These are phyloP conservation scores for Hymenopus coronatus DNA, from an alignment of 2,888 invertebrate species.

Conservation along the genomic window DNA sequence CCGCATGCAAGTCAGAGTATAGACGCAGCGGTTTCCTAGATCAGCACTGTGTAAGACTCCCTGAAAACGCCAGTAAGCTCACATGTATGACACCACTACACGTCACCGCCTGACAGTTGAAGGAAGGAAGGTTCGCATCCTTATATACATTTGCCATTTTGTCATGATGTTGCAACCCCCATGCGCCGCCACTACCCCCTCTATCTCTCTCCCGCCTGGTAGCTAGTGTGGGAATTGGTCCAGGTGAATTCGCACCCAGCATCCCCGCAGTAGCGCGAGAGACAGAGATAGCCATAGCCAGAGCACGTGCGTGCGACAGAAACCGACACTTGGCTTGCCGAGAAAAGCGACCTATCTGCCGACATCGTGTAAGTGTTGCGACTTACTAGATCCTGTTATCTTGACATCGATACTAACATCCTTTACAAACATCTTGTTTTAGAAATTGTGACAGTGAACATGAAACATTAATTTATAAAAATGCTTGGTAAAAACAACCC, in stretches of 20 bases:
- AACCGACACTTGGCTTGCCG: not conserved
- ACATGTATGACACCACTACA: not conserved
- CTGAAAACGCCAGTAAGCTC: not conserved
- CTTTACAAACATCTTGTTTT: too few species aligned
- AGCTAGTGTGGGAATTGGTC: conserved; percentile 24
- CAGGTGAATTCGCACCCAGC: conserved; percentile 21
- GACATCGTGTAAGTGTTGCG: not conserved
- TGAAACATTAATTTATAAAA: too few species aligned
- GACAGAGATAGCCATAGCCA: not conserved
- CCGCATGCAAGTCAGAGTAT: conserved; percentile 43
- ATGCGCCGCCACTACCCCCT: not conserved
- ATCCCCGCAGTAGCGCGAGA: not conserved
- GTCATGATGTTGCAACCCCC: conserved; percentile 17
- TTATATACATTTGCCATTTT: conserved; percentile 27
- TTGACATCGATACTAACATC: too few species aligned
- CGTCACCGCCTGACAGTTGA: not conserved
- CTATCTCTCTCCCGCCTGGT: conserved; percentile 9
- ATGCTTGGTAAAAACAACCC: too few species aligned
- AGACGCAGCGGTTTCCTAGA: not conserved
- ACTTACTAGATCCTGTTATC: too few species aligned
- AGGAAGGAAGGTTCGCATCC: conserved; percentile 2
- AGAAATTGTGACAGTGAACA: too few species aligned
- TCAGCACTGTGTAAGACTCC: not conserved
- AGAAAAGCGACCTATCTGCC: not conserved
- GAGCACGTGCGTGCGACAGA: not conserved